phyloP scores from a whole-genome alignment of 2,113 vertebrate species.

The Cettia cetti region DNA sequence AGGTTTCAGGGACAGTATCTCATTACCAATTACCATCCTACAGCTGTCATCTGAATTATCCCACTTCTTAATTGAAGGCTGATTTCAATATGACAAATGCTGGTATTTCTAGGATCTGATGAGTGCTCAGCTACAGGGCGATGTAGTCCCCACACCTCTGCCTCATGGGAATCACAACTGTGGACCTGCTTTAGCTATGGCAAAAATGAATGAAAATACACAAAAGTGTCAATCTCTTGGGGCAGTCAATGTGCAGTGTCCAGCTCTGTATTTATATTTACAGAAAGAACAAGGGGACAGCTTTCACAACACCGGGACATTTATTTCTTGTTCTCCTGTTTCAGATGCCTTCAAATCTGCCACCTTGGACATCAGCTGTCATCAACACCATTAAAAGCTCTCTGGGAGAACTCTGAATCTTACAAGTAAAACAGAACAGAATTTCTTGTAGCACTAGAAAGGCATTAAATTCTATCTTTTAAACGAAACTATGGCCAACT shows the following conservation, averaged over 20 bases:
- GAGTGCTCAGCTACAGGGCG: not conserved
- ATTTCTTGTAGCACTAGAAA: not conserved
- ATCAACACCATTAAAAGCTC: not conserved
- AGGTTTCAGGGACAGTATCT: not conserved
- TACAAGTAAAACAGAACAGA: not conserved
- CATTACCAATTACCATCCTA: not conserved
- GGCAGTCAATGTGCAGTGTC: rapidly evolving
- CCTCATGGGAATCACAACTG: rapidly evolving
- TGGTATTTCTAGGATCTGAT: not conserved
- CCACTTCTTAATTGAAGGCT: not conserved
- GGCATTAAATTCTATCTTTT: not conserved
- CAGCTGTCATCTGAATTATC: not conserved
- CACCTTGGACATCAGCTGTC: not conserved
- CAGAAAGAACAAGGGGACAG: not conserved
- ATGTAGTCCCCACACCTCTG: not conserved
- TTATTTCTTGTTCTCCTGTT: not conserved
- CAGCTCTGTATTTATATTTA: not conserved
- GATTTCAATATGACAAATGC: not conserved
- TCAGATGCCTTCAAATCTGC: not conserved
- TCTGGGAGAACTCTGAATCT: not conserved
- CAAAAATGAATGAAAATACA: not conserved
- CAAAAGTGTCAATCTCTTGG: not conserved
- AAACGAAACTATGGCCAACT: not conserved
- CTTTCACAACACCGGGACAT: not conserved
- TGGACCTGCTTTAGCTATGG: not conserved